Evolutionary conservation across 2,797 vertebrate genomes (phyloP), one percentile per base, ranked within the genome.

Genomic region (Protosalanx chinensis): DNA sequence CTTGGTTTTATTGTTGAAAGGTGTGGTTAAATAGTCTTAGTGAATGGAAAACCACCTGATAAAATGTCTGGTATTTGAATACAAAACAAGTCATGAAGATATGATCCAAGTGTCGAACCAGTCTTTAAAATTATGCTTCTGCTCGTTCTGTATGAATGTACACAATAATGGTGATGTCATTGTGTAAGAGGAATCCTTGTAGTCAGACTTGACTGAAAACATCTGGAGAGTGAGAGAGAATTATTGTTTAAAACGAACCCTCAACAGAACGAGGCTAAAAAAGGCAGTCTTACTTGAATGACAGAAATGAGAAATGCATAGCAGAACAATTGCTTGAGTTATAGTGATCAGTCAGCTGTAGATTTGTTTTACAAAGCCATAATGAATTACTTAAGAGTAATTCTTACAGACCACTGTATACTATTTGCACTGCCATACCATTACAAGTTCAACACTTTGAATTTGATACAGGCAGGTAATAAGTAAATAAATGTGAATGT

Each of bases 141-240:
- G 64, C 29, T 78, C 56, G 70, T 64, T 68, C 57, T 35, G 57
- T 37, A 63, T 37, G 64, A 20, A 73, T 30, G 72, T 76, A 67
- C 67, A 76, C 77, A 71, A 72, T 73, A 68, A 64, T 29, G 46
- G 75, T 81, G 78, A 77, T 76, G 83, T 84, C 72, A 68, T 79
- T 71, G 35, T 27, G 23, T 27, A 60, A 81, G 70, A 80, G 78
- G 76, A 85, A 86, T 84, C 75, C 67, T 67, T 77, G 16, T 72
- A 66, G 30, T 75, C 72, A 65, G 27, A 51, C 12, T 73, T 75
- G 64, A 77, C 79, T 81, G 67, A 82, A 86, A 72, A 76, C 79
- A 84, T 80, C 74, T 64, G 32, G 59, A 68, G 33, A 69, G 37
- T 49, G 68, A 71, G 57, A 58, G 20, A 4, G 75, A 73, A 59